Evolutionary conservation across 2,888 invertebrate species (phyloP).

Genomic region (Papilio gigon): DNA sequence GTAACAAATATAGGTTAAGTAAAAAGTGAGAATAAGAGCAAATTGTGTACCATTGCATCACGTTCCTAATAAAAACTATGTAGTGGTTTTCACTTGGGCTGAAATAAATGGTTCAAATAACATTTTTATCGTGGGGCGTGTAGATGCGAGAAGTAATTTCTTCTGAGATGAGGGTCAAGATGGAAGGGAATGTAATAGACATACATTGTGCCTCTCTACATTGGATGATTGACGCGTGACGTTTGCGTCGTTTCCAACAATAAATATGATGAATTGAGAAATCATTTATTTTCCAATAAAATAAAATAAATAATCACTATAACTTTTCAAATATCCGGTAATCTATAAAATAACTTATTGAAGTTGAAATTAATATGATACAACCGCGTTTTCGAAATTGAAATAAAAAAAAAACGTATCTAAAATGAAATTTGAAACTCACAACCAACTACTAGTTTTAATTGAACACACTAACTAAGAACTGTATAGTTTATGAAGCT

Average conservation of each 20-base stretch:
- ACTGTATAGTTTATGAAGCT: too few relatives aligned
- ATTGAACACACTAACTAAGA: too few relatives aligned
- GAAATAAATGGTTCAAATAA: slow-evolving; percentile 28
- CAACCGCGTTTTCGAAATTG: too few relatives aligned
- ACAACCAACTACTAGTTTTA: too few relatives aligned
- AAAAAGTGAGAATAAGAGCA: not conserved
- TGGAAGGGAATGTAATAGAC: slow-evolving; percentile 38
- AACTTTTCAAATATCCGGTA: not conserved
- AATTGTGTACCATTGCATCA: slow-evolving; percentile 6
- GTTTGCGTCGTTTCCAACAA: not conserved
- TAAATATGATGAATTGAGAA: slow-evolving; percentile 11
- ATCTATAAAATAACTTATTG: too few relatives aligned
- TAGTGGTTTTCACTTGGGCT: slow-evolving; percentile 18
- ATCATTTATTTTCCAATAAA: not conserved
- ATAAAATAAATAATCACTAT: not conserved
- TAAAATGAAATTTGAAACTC: too few relatives aligned
- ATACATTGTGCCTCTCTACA: slow-evolving; percentile 22
- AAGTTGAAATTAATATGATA: too few relatives aligned
- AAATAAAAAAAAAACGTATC: too few relatives aligned
- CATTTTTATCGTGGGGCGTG: slow-evolving; percentile 24
- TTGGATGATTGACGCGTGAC: slow-evolving; percentile 18
- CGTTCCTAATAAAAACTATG: slow-evolving; percentile 19
- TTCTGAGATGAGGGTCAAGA: slow-evolving; percentile 40
- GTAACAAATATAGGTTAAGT: not conserved
- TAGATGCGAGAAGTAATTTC: slow-evolving; percentile 38